Evolutionary conservation across 2,888 invertebrate genomes (phyloP).

Genomic region (Piscicola geometra): DNA sequence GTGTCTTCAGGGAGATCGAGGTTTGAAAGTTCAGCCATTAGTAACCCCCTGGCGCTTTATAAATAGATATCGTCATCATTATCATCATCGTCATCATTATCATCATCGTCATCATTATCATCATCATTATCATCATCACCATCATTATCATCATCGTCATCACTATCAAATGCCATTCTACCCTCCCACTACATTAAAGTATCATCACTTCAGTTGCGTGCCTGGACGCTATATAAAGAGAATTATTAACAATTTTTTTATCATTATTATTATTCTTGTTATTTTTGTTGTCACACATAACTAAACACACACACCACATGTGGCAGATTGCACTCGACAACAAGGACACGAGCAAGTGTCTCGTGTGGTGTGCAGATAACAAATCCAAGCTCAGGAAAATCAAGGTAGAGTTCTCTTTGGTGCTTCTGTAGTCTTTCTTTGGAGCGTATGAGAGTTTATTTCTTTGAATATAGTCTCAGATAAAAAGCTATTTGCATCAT

Average conservation of each 20-base stretch:
- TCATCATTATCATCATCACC: conserved; percentile 34
- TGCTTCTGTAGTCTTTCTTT: too few relatives aligned
- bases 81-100: conserved; percentile 38
- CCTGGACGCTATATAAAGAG: too few relatives aligned
- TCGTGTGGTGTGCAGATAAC: conserved; percentile 93
- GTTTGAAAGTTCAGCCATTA: conserved; percentile 57
- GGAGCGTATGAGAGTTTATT: too few relatives aligned
- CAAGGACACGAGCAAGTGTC: conserved; percentile 79
- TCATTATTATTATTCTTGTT: background rate
- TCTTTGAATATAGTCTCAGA: too few relatives aligned
- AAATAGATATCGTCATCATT: conserved; percentile 37
- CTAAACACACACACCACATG: background rate
- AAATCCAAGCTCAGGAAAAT: conserved; percentile 88
- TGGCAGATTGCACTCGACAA: conserved; percentile 62
- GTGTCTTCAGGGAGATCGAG: conserved; percentile 66
- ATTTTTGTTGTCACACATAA: background rate
- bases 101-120: conserved; percentile 37
- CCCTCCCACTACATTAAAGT: too few relatives aligned
- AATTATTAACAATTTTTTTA: too few relatives aligned
- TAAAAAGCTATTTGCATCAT: too few relatives aligned
- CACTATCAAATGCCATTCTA: too few relatives aligned
- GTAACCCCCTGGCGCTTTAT: too few relatives aligned
- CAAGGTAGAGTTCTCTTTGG: conserved; percentile 57
- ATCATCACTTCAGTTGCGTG: too few relatives aligned
- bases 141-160: conserved; percentile 26